Conservation (phyloP, 2,797 vertebrate genomes). For the Galagoides demidoff region DNA sequence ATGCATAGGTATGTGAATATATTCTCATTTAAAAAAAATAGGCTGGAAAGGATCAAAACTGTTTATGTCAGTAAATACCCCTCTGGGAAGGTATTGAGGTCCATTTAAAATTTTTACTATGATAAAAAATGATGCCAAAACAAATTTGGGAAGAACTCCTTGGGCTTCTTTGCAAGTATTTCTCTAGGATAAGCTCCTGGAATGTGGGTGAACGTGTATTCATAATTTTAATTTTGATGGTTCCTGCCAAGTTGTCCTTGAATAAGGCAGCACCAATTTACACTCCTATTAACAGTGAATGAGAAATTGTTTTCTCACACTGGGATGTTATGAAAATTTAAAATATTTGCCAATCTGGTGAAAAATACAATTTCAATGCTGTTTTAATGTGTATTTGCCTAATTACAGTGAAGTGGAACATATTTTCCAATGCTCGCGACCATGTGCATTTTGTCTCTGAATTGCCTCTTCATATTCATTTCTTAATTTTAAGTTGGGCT, state of each 20-base stretch:
- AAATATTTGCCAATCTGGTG: constrained; percentile 75
- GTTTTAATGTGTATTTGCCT: constrained; percentile 68
- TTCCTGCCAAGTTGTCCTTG: constrained; percentile 57
- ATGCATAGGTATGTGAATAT: not conserved
- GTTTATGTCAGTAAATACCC: not conserved
- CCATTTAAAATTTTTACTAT: constrained; percentile 24
- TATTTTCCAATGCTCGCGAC: constrained; percentile 52
- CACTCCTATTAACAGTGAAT: constrained; percentile 68
- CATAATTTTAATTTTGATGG: constrained; percentile 55
- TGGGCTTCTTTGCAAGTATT: constrained; percentile 39
- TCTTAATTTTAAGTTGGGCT: constrained; percentile 42
- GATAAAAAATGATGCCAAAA: constrained; percentile 30
- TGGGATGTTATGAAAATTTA: constrained; percentile 58
- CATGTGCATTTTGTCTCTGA: constrained; percentile 55
- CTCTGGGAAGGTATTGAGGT: not conserved
- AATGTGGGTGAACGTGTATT: constrained; percentile 33
- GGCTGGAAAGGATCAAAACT: not conserved
- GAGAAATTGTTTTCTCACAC: constrained; percentile 74
- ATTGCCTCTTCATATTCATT: constrained; percentile 25
- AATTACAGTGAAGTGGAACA: constrained; percentile 41
- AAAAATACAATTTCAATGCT: constrained; percentile 47
- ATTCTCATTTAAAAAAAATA: not conserved
- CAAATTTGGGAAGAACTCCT: constrained; percentile 34
- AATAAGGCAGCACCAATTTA: constrained; percentile 33
- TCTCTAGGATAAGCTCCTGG: constrained; percentile 14